phyloP scores from a whole-genome alignment of 2,113 vertebrate species.

The Vidua macroura region DNA sequence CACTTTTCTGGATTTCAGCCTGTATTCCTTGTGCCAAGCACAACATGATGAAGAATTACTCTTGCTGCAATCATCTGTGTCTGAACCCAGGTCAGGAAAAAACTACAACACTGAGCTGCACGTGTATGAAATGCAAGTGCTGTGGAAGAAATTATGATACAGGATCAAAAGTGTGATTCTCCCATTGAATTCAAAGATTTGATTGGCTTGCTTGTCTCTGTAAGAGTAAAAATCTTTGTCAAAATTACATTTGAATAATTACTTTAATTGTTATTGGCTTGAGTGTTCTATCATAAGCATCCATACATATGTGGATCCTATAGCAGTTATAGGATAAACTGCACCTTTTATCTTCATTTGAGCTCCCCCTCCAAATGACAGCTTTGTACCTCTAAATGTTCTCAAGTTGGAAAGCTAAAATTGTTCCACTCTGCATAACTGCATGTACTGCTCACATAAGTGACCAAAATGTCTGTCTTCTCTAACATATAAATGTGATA shows the following conservation, averaged over 20 bases:
- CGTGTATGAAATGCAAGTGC: not conserved
- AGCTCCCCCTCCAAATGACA: not conserved
- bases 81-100: conserved; percentile 24
- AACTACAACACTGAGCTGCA: not conserved
- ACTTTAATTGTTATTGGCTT: not conserved
- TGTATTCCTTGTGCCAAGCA: not conserved
- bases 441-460: not conserved
- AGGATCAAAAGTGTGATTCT: not conserved
- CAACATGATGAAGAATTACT: not conserved
- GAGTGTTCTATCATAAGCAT: not conserved
- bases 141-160: not conserved
- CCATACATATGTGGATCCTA: not conserved
- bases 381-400: not conserved
- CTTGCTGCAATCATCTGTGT: not conserved
- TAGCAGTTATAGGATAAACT: not conserved
- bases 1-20: not conserved
- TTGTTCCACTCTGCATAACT: not conserved
- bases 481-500: not conserved
- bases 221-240: not conserved
- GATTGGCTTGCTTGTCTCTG: not conserved
- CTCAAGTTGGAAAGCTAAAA: not conserved
- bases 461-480: not conserved
- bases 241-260: not conserved
- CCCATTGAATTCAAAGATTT: not conserved
- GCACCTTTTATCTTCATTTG: not conserved